Evolutionary conservation across 2,888 invertebrate genomes (phyloP).

Genomic region (Colletes collaris): DNA sequence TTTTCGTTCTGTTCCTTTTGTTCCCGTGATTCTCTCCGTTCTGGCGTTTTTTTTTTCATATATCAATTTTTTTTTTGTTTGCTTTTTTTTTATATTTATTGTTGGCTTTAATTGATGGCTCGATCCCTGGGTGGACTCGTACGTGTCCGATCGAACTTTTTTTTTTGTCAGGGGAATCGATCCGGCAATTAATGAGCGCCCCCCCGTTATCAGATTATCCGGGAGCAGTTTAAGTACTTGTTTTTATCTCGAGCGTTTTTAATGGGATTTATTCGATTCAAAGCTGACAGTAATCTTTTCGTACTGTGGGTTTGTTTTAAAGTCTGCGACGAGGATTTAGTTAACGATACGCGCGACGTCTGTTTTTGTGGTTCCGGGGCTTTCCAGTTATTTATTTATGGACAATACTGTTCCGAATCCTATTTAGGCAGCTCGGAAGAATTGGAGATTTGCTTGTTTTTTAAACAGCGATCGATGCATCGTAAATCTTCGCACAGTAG

Average conservation of each 20-base stretch:
- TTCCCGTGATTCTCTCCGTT: not conserved
- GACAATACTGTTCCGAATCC: no score
- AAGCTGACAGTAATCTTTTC: not conserved
- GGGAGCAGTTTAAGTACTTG: constrained; percentile 1
- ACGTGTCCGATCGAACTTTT: constrained; percentile 3
- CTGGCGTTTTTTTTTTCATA: not conserved
- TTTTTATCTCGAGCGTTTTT: not conserved
- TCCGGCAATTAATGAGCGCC: constrained; percentile 10
- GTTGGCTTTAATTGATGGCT: constrained; percentile 22
- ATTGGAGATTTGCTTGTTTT: no score
- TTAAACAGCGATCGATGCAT: no score
- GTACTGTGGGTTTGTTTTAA: no score
- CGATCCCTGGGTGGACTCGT: not conserved
- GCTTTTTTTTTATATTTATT: not conserved
- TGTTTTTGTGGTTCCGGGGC: no score
- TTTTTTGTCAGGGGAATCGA: not conserved
- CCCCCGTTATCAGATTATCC: constrained; percentile 4
- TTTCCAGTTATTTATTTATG: no score
- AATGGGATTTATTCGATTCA: not conserved
- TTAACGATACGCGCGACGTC: no score
- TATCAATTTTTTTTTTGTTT: no score
- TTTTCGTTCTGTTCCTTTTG: not conserved
- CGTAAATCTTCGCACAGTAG: no score
- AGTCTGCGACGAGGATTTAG: no score
- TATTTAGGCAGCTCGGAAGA: no score